Conservation (phyloP, 2,113 vertebrate species). For the Polyodon spathula region DNA sequence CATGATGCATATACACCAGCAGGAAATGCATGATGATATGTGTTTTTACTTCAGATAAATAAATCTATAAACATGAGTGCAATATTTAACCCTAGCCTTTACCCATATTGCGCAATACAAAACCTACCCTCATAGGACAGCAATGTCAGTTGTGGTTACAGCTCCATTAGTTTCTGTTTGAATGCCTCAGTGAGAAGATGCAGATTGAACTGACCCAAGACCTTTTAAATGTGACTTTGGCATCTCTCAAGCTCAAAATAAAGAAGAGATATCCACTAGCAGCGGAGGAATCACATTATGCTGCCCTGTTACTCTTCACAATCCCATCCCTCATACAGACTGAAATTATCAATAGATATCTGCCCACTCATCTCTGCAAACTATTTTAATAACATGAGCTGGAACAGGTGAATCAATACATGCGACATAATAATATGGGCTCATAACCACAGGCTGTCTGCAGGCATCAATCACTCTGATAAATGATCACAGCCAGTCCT, state of each 20-base stretch:
- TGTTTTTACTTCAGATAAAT: too few species aligned
- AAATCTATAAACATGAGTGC: too few species aligned
- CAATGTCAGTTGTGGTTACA: constrained; percentile 56
- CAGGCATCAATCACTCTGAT: constrained; percentile 20
- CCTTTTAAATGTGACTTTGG: constrained; percentile 63
- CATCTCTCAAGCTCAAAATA: constrained; percentile 49
- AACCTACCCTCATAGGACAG: constrained; percentile 66
- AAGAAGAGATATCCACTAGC: constrained; percentile 33
- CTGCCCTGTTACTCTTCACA: constrained; percentile 35
- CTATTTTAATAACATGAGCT: constrained; percentile 35
- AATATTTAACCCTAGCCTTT: too few species aligned
- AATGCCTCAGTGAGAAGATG: constrained; percentile 62
- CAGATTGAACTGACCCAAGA: constrained; percentile 59
- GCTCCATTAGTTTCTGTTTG: constrained; percentile 65
- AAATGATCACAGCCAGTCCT: constrained; percentile 23
- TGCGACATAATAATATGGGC: constrained; percentile 26
- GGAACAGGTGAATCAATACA: constrained; percentile 48
- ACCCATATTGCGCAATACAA: constrained; percentile 56
- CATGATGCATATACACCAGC: too few species aligned
- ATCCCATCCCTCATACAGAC: constrained; percentile 24
- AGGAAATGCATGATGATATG: too few species aligned
- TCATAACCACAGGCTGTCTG: constrained; percentile 17
- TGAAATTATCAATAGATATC: constrained; percentile 48
- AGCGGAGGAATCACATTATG: constrained; percentile 30
- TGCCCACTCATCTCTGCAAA: constrained; percentile 33